Evolutionary conservation across 2,888 invertebrate species (phyloP), one percentile per base, ranked within the genome.

Genomic region (Suillia variegata): DNA sequence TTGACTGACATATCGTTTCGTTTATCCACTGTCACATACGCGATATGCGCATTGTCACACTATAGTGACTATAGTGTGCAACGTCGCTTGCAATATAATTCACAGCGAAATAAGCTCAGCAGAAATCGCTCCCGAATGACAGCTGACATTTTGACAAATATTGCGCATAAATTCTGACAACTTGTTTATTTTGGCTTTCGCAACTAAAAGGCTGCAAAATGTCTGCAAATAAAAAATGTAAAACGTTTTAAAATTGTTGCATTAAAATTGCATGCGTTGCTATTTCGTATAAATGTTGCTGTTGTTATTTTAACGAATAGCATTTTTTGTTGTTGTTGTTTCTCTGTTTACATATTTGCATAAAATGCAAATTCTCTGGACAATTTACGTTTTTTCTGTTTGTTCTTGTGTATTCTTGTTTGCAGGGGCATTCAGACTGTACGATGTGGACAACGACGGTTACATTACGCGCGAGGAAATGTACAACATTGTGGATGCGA

Each of bases 401-500:
- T n/a, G 31, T 6, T 8, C 31, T 31, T 12, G 31, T 31, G 31
- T 31, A 31, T 31, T 31, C 6, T 31, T 62, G 48, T 51, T 55
- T 85, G 52, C 86, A 96, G 96, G 96, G 96, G 96, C 96, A 60
- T 96, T 96, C 83, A 88, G 94, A 77, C 87, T 97, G 42, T 96
- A 97, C 83, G 96, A 97, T 82, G 94, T 96, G 65, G 96, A 96
- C 85, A 94, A 95, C 83, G 96, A 96, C 77, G 96, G 96, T 15
- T 96, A 92, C 82, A 96, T 96, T 80, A 96, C 96, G 59, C 86
- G 96, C 70, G 94, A 95, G 74, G 96, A 96, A 85, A 95, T 97
- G 93, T 93, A 96, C 82, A 94, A 96, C 84, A 97, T 97, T 80
- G 96, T 97, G 66, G 95, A 96, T 82, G 96, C 96, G 62, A 97